Base-by-base conservation (phyloP, 1,140 invertebrate genomes). In the Bombus pyrosoma region DNA sequence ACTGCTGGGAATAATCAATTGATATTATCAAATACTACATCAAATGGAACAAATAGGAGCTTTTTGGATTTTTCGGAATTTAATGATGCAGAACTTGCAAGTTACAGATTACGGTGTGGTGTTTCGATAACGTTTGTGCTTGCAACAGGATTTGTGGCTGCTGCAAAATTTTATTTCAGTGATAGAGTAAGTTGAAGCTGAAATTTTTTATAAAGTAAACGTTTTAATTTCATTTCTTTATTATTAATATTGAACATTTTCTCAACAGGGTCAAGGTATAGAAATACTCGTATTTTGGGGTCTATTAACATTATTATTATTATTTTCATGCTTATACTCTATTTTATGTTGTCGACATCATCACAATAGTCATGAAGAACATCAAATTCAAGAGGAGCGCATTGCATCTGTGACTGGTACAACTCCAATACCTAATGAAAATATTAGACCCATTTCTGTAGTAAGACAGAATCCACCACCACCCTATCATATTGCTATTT, bases 111-210 rank as follows among this genome's bases (percentile, higher is more conserved):
- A 59, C 90, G 94, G 90, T 97, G 96, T 91, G 96, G 96, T 37
- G 96, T 97, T 95, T 96, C 96, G 91, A 96, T 96, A 62, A 96
- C 96, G 1, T 96, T 97, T 87, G 96, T 96, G 25, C 90, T 97
- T 34, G 96, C 96, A 9, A 96, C 96, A 18, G 95, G 96, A 28
- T 97, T 97, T 89, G 95, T 97, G 41, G 96, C 96, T 3, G 96
- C 96, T 37, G 96, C 96, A 0, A 97, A 97, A 92, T 97, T 97
- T 93, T 97, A 97, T 89, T 96, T 97, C 83, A 96, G 97, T 90
- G 95, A 96, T 91, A 96, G 97, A 94, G 97, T 96, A 87, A 95
- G 91, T 57, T 25, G 15, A 43, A 64, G 77, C 18, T 25, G 15
- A 53, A 78, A 76, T 53, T 73, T 86, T 25, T n/a, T 8, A n/a